These are phyloP conservation scores for Pseudomyrmex concolor DNA, from an alignment of 1,140 invertebrate species.

Conservation along the genomic window DNA sequence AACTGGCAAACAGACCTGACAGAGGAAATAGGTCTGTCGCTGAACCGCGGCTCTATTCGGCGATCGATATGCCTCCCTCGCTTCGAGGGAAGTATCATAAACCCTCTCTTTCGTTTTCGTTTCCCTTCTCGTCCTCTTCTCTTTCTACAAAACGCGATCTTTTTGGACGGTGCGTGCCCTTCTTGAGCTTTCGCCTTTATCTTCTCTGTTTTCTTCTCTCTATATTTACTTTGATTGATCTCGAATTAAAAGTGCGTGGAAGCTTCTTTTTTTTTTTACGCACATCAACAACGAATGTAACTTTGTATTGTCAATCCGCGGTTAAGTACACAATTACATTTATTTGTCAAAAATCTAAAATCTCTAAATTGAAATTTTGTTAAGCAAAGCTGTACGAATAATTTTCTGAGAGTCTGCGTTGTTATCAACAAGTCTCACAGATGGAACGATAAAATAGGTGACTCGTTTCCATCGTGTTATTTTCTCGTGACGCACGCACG, in stretches of 20 bases:
- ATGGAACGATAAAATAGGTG: background rate
- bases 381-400: background rate
- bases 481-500: slow-evolving; percentile 3
- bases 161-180: background rate
- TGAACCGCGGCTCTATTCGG: slow-evolving; percentile 73
- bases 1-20: slow-evolving; percentile 76
- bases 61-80: slow-evolving; percentile 78
- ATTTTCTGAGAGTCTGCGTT: too few species aligned
- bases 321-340: slow-evolving; percentile 17
- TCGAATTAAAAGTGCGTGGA: slow-evolving; percentile 8
- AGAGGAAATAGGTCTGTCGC: slow-evolving; percentile 79
- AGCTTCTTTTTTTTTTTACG: too few species aligned
- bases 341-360: too few species aligned
- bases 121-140: slow-evolving; percentile 1
- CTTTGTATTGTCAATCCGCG: background rate
- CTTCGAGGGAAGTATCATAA: slow-evolving; percentile 73
- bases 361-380: background rate
- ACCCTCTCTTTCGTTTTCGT: slow-evolving; percentile 49
- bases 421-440: background rate
- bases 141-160: slow-evolving; percentile 21
- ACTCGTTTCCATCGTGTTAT: slow-evolving; percentile 15
- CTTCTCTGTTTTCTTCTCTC: background rate
- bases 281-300: slow-evolving; percentile 16
- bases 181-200: background rate
- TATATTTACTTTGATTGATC: background rate